Base-by-base conservation (phyloP, 2,113 vertebrate genomes). In the Egretta garzetta region DNA sequence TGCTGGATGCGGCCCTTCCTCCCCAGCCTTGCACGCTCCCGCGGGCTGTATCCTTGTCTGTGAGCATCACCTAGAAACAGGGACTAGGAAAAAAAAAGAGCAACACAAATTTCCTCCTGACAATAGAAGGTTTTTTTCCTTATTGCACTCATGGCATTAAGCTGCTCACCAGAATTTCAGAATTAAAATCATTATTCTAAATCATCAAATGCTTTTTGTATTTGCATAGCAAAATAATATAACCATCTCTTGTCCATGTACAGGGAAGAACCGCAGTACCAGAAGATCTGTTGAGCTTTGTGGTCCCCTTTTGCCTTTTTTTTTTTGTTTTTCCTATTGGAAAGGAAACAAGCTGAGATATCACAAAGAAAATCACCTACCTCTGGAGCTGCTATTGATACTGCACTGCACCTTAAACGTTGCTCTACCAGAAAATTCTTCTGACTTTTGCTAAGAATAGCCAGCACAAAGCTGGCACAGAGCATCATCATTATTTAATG, bases 401-500 rank as follows among this genome's bases (percentile, higher is more conserved):
- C n/a, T 4, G 1, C 77, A 45, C 58, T 37, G 49, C 59, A 85
- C n/a, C 47, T 95, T 94, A 93, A 88, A 89, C 56, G 63, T 91
- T 96, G 59, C 60, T 93, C 82, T 91, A 74, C 76, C 70, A 94
- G 82, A 88, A 97, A 88, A 96, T 76, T 64, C 86, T 58, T 88
- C 62, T 81, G 74, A 80, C 59, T 96, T 96, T 79, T 89, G 62
- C 82, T 93, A 91, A 82, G 68, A 93, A 82, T 76, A 93, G 68
- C n/a, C 80, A 93, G 64, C 64, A 90, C 52, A 93, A 82, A 74
- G 52, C 85, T 91, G 68, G 50, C 67, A 90, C 26, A 87, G 80
- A 64, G 19, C n/a, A 67, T 80, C 91, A 94, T 97, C 84, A 89
- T 95, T 94, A 94, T 93, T 97, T 96, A 94, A 92, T 86, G 68